Conservation (phyloP, 2,888 invertebrate species). For the Drosophila nr. medialis region DNA sequence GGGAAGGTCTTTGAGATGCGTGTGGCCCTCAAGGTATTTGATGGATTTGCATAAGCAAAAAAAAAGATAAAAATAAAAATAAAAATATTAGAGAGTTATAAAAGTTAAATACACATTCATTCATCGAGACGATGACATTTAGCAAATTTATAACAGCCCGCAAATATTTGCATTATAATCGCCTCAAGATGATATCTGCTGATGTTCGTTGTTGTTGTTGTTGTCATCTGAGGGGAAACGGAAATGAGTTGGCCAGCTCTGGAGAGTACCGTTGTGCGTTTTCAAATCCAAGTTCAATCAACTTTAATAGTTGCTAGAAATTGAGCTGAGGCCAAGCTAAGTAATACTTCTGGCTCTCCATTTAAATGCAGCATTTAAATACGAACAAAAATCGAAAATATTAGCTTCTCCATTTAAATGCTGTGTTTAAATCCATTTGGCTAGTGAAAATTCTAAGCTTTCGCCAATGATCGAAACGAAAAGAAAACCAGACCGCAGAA, state of each 20-base stretch:
- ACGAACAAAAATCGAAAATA: background rate
- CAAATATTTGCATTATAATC: conserved; percentile 53
- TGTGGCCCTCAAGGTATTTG: conserved; percentile 36
- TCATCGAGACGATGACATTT: conserved; percentile 34
- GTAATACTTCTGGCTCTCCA: background rate
- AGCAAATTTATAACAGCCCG: conserved; percentile 34
- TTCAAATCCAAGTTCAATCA: conserved; percentile 55
- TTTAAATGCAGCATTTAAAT: background rate
- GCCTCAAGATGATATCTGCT: conserved; percentile 30
- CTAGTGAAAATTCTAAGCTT: conserved; percentile 72
- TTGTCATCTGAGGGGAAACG: conserved; percentile 46
- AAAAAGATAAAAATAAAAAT: conserved; percentile 19
- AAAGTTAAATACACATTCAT: conserved; percentile 10
- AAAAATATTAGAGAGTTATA: conserved; percentile 32
- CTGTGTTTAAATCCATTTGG: conserved; percentile 26
- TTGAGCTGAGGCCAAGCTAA: conserved; percentile 3
- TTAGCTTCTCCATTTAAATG: background rate
- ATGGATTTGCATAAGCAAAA: conserved; percentile 55
- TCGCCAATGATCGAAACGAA: conserved; percentile 55
- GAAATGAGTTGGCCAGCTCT: conserved; percentile 66
- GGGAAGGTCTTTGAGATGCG: conserved; percentile 53
- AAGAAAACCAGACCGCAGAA: conserved; percentile 44
- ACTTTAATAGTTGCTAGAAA: conserved; percentile 30
- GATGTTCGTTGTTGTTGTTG: background rate
- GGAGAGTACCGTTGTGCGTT: conserved; percentile 41